These are phyloP conservation scores for Melanotaenia duboulayi DNA, from an alignment of 2,113 vertebrate species.

Conservation along the genomic window DNA sequence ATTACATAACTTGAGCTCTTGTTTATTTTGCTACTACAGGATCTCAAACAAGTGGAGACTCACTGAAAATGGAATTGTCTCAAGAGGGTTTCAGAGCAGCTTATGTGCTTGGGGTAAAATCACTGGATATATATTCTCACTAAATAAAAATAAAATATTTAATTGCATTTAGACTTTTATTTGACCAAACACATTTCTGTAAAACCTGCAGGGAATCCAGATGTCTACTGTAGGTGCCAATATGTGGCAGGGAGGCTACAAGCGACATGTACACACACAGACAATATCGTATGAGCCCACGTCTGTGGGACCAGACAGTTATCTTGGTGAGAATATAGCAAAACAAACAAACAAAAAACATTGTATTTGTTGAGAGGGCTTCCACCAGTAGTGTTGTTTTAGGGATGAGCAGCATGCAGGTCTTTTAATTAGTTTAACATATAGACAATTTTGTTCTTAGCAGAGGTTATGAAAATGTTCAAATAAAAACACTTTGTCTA, in stretches of 20 bases:
- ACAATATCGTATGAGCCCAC: neutral
- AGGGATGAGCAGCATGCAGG: neutral
- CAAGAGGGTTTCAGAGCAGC: conserved; percentile 76
- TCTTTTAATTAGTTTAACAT: no score
- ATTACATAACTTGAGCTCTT: neutral
- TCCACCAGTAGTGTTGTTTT: neutral
- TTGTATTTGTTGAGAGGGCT: neutral
- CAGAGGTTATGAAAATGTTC: no score
- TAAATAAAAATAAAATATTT: no score
- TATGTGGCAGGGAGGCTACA: conserved; percentile 76
- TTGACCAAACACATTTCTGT: neutral
- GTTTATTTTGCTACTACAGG: conserved; percentile 54
- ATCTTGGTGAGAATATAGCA: conserved; percentile 62
- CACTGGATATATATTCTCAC: neutral
- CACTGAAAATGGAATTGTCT: conserved; percentile 77
- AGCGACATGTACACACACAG: fast-evolving
- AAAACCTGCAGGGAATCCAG: conserved; percentile 40
- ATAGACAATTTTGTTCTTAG: no score
- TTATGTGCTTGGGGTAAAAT: conserved; percentile 46
- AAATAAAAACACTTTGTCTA: no score
- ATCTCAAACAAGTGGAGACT: conserved; percentile 65
- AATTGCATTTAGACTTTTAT: neutral
- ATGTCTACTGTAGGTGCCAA: conserved; percentile 74
- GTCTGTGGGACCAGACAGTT: conserved; percentile 58
- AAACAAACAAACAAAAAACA: no score